phyloP scores from a whole-genome alignment of 2,797 vertebrate genomes.

The Balearica regulorum region DNA sequence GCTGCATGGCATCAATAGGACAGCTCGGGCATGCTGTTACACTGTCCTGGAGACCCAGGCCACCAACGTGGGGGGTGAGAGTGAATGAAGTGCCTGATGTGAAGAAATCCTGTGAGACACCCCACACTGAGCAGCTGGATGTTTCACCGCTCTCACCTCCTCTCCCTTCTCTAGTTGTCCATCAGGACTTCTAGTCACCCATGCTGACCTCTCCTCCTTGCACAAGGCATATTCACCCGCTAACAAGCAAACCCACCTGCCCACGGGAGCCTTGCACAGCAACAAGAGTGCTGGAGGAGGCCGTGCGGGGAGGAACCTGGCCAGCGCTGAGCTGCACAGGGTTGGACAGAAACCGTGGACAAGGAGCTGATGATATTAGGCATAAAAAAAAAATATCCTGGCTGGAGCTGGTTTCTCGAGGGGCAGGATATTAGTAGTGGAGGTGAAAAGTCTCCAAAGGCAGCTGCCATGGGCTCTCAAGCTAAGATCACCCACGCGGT shows the following conservation, averaged over 20 bases:
- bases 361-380: background rate
- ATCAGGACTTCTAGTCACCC: background rate
- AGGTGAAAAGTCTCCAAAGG: background rate
- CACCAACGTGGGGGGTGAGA: background rate
- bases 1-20: background rate
- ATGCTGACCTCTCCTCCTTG: background rate
- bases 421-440: background rate
- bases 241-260: background rate
- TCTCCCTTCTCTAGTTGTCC: background rate
- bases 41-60: background rate
- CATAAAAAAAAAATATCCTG: background rate
- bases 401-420: background rate
- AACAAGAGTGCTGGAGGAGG: background rate
- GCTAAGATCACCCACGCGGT: background rate
- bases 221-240: background rate
- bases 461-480: background rate
- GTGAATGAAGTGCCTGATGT: background rate
- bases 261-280: background rate
- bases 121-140: background rate
- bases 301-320: background rate
- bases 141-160: background rate
- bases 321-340: background rate
- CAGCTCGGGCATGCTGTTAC: background rate
- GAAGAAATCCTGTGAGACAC: background rate
- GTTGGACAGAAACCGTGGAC: background rate